Evolutionary conservation across 1,140 invertebrate species (phyloP).

Genomic region (Potamilus streckersoni): DNA sequence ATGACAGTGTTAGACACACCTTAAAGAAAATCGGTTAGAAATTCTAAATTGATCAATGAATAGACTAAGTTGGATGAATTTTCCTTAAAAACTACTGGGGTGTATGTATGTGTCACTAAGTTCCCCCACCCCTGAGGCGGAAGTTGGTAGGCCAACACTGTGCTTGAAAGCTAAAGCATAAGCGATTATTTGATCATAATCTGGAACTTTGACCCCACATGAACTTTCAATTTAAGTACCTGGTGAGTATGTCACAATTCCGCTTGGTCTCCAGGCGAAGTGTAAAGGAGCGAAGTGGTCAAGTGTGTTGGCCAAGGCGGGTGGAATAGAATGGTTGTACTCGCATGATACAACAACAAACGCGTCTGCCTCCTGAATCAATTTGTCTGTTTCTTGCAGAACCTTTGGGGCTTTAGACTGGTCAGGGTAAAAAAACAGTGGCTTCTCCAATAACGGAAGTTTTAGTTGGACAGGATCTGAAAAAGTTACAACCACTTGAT

Average conservation of each 20-base stretch:
- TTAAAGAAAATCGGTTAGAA: too few species aligned
- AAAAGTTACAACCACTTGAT: background rate
- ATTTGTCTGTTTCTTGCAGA: constrained; percentile 59
- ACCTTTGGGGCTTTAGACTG: constrained; percentile 59
- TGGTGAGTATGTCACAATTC: constrained; percentile 68
- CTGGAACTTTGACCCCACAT: background rate
- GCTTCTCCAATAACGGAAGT: constrained; percentile 62
- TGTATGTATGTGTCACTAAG: too few species aligned
- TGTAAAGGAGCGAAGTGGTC: constrained; percentile 68
- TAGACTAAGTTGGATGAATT: too few species aligned
- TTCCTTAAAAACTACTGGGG: background rate
- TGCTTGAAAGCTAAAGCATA: background rate
- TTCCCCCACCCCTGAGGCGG: background rate
- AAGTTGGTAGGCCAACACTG: background rate
- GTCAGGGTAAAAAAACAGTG: constrained; percentile 65
- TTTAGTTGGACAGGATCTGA: constrained; percentile 65
- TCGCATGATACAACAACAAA: constrained; percentile 68
- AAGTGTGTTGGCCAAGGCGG: constrained; percentile 68
- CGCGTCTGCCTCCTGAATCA: constrained; percentile 66
- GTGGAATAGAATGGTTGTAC: constrained; percentile 70
- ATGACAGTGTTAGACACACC: too few species aligned
- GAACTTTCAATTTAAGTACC: constrained; percentile 52
- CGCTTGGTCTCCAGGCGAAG: constrained; percentile 68
- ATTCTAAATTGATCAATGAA: too few species aligned
- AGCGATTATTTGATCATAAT: background rate